Base-by-base conservation (phyloP, 2,113 vertebrate genomes). In the Porphyrio hochstetteri region DNA sequence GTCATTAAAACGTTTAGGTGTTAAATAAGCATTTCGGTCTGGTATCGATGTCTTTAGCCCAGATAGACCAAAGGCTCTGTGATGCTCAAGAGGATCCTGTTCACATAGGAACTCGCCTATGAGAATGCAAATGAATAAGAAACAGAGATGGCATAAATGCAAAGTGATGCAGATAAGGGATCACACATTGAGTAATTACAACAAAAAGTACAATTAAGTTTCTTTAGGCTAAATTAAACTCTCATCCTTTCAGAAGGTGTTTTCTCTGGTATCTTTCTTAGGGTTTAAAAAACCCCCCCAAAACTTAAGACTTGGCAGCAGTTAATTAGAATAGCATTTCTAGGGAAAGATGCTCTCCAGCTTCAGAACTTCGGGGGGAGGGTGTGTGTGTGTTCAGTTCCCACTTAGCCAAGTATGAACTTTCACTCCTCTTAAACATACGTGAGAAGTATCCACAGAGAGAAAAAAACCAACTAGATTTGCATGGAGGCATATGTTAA, bases 1-100 rank as follows among this genome's bases (percentile, higher is more conserved):
- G 17, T 17, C 3, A 2, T 8, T 57, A 2, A 56, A 65, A 15
- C 0, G 4, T 31, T 64, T 3, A 1, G 44, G 53, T 2, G 13
- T 23, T 60, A 8, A 60, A 5, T 7, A 7, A 83, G 46, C 5
- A 0, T 16, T 0, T 1, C 25, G 16, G 55, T 68, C 21, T n/a
- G 1, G 1, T 7, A 0, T 25, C 42, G 42, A 17, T 44, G 16
- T 44, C 42, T 44, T 16, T 44, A 44, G 42, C 42, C 16, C 16
- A 44, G 42, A 2, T 1, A 21, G 53, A 28, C 60, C 61, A 9
- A 5, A 18, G 69, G 2, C 27, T 16, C 31, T 3, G 24, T 14
- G 77, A 13, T 44, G 60, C n/a, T 75, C 33, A 0, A 16, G 19
- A 0, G 28, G 76, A 23, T 28, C 56, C 56, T 7, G 9, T 6